These are phyloP conservation scores for Pterostichus niger DNA, from an alignment of 2,888 invertebrate genomes.

Conservation along the genomic window DNA sequence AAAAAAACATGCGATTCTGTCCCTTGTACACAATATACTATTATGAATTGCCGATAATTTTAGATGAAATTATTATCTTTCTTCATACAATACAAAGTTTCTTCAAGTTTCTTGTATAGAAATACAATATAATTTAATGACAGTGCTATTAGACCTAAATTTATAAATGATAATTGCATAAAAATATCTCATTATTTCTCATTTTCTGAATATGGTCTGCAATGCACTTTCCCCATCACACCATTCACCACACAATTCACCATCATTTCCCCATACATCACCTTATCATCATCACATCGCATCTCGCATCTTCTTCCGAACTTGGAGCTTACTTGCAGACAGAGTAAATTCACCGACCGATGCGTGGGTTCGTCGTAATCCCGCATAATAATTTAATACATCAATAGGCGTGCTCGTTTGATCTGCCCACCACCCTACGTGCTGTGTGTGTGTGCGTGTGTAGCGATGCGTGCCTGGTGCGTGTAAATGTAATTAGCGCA, in stretches of 20 bases:
- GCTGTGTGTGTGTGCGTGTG: constrained; percentile 16
- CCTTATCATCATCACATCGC: neutral
- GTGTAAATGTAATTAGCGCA: constrained; percentile 51
- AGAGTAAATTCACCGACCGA: neutral
- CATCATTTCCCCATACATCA: neutral
- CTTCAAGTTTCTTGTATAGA: too few relatives aligned
- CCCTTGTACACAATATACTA: too few relatives aligned
- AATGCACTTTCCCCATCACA: neutral
- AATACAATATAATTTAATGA: too few relatives aligned
- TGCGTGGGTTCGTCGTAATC: constrained; percentile 41
- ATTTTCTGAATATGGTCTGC: too few relatives aligned
- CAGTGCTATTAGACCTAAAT: too few relatives aligned
- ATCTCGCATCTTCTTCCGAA: constrained; percentile 16
- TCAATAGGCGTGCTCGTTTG: constrained; percentile 61
- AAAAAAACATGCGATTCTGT: too few relatives aligned
- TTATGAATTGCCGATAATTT: too few relatives aligned
- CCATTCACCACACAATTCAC: too few relatives aligned
- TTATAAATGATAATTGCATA: too few relatives aligned
- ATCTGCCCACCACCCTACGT: constrained; percentile 51
- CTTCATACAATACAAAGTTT: too few relatives aligned
- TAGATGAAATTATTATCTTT: too few relatives aligned
- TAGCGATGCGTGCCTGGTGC: neutral
- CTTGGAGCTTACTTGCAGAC: constrained; percentile 22
- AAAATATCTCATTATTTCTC: too few relatives aligned
- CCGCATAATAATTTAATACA: constrained; percentile 57